Evolutionary conservation across 2,797 vertebrate genomes (phyloP).

Genomic region (Alfaro cultratus): DNA sequence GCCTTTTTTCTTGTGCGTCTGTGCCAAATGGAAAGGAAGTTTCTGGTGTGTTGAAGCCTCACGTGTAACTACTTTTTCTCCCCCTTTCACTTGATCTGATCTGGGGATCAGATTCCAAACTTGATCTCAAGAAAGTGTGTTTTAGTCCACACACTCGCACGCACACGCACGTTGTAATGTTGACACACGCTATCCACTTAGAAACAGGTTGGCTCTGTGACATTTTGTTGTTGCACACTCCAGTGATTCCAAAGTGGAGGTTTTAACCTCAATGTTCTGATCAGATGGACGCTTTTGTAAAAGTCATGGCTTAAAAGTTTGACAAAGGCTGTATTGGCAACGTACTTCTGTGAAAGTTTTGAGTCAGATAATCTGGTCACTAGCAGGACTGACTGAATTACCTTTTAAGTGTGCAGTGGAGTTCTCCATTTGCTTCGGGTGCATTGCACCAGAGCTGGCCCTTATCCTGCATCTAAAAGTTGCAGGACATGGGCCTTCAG

Average conservation of each 20-base stretch:
- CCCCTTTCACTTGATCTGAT: neutral
- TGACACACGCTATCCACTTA: neutral
- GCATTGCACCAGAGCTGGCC: too few relatives aligned
- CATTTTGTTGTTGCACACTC: neutral
- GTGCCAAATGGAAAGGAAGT: neutral
- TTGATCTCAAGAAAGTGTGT: neutral
- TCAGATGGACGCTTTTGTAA: neutral
- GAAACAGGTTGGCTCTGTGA: neutral
- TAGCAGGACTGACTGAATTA: too few relatives aligned
- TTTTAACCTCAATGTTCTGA: neutral
- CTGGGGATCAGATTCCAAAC: neutral
- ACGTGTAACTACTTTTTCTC: neutral
- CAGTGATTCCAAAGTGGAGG: neutral
- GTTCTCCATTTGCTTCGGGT: too few relatives aligned
- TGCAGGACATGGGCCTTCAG: too few relatives aligned
- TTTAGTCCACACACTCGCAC: neutral
- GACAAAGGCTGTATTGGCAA: neutral
- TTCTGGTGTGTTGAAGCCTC: neutral
- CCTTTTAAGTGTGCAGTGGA: too few relatives aligned
- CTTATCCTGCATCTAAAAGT: too few relatives aligned
- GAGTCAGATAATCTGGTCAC: too few relatives aligned
- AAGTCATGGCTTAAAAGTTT: too few relatives aligned
- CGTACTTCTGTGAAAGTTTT: too few relatives aligned
- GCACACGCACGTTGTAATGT: neutral
- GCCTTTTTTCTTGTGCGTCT: neutral